These are phyloP conservation scores for Penaeus chinensis DNA, from an alignment of 1,140 invertebrate species.

Conservation along the genomic window DNA sequence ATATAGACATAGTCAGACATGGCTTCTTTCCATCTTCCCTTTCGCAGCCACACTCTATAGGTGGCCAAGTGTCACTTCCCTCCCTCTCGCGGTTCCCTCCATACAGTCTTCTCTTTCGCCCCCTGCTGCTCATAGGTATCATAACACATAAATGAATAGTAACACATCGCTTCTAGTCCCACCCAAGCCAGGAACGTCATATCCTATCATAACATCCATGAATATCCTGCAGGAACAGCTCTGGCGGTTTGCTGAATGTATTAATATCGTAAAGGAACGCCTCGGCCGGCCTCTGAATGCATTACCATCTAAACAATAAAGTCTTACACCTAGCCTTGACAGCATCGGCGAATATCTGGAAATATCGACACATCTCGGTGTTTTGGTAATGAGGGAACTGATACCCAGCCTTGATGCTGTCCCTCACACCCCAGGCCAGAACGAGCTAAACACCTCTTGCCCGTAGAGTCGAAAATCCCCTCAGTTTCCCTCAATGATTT, in stretches of 20 bases:
- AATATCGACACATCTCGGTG: conserved; percentile 48
- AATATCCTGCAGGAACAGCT: conserved; percentile 37
- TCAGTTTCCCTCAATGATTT: neutral
- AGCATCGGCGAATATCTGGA: conserved; percentile 40
- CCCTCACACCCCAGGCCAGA: conserved; percentile 11
- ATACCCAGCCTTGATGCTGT: conserved; percentile 34
- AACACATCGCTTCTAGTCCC: neutral
- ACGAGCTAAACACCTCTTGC: neutral
- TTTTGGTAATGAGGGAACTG: conserved; percentile 52
- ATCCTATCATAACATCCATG: conserved; percentile 24
- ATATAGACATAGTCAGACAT: too few relatives aligned
- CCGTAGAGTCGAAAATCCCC: conserved; percentile 25
- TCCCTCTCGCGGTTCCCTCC: neutral
- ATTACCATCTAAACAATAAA: conserved; percentile 59
- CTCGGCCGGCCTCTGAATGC: conserved; percentile 32
- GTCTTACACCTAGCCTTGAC: conserved; percentile 46
- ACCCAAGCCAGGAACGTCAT: neutral
- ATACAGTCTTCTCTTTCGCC: neutral
- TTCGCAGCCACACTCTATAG: neutral
- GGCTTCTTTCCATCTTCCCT: neutral
- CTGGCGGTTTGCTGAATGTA: conserved; percentile 18
- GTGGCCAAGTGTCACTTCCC: too few relatives aligned
- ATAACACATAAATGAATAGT: neutral
- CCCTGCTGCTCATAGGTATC: neutral
- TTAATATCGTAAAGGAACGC: conserved; percentile 50